These are phyloP conservation scores for Phyllopteryx taeniolatus DNA, from an alignment of 2,113 vertebrate genomes.

Conservation along the genomic window DNA sequence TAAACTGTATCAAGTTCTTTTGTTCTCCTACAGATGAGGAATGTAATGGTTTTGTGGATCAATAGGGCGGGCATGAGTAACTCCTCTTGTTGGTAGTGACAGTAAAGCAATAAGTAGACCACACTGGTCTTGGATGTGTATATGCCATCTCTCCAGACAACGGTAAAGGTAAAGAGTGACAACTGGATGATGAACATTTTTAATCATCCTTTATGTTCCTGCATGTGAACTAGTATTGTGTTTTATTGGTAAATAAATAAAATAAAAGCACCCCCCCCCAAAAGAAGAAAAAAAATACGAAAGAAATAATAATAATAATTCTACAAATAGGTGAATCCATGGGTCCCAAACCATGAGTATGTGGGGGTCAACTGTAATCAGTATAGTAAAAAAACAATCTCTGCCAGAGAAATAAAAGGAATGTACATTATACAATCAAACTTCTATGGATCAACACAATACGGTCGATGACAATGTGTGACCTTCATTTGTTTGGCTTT, in stretches of 20 bases:
- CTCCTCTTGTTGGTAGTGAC: conserved; percentile 37
- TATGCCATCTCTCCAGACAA: conserved; percentile 23
- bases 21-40: conserved; percentile 59
- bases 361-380: no score
- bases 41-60: conserved; percentile 58
- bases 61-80: conserved; percentile 56
- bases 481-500: no score
- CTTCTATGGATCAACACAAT: no score
- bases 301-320: no score
- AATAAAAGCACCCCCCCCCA: neutral
- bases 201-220: conserved; percentile 22
- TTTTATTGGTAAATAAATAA: neutral
- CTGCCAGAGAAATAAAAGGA: neutral
- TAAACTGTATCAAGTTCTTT: conserved; percentile 63
- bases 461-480: no score
- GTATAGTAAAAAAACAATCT: neutral
- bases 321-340: no score
- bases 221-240: conserved; percentile 11
- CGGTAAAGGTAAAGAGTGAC: neutral
- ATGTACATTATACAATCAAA: no score
- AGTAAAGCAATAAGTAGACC: conserved; percentile 22
- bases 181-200: conserved; percentile 14
- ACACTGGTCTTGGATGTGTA: conserved; percentile 16
- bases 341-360: no score
- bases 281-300: no score